Base-by-base conservation (phyloP, 2,113 vertebrate genomes). In the Neotoma lepida region DNA sequence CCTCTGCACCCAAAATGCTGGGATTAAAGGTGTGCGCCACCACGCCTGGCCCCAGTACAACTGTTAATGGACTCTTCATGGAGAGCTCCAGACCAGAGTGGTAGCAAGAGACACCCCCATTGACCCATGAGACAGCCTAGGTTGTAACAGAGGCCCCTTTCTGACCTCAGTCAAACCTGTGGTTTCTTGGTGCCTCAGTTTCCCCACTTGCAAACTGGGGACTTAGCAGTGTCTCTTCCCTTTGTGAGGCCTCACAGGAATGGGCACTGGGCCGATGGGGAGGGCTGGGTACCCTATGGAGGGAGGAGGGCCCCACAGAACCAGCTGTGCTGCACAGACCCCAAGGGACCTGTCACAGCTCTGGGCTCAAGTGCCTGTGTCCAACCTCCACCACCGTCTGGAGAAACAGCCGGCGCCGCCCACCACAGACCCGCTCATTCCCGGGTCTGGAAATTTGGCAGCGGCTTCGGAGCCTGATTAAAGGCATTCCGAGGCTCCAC, bases 401-500 rank as follows among this genome's bases (percentile, higher is more conserved):
- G 46, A 80, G 87, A n/a, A 76, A 35, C 71, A 68, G 39, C 90
- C 22, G 44, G 39, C 86, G 88, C 90, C 95, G 35, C 44, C 84
- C 30, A 22, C 63, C 41, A n/a, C 30, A 51, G 64, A 13, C 90
- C 15, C 3, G 88, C 44, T 91, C 73, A 9, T 77, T 85, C 46
- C 30, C 39, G n/a, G 94, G 86, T 74, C 41, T 90, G 78, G 78
- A 77, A 88, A 78, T 73, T 96, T 96, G 97, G 97, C 97, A 94
- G 89, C 66, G 0, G 93, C 85, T 14, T 20, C 58, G 2, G 56
- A 26, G 88, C 58, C 93, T 97, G 97, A 96, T 96, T 94, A 97
- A 96, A 97, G 97, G 90, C 97, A 92, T 96, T 96, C 95, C 94
- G 10, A 70, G 94, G 81, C 63, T 1, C 4, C 90, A 66, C 2